phyloP scores from a whole-genome alignment of 2,888 invertebrate species.

The Conchocele bisecta region DNA sequence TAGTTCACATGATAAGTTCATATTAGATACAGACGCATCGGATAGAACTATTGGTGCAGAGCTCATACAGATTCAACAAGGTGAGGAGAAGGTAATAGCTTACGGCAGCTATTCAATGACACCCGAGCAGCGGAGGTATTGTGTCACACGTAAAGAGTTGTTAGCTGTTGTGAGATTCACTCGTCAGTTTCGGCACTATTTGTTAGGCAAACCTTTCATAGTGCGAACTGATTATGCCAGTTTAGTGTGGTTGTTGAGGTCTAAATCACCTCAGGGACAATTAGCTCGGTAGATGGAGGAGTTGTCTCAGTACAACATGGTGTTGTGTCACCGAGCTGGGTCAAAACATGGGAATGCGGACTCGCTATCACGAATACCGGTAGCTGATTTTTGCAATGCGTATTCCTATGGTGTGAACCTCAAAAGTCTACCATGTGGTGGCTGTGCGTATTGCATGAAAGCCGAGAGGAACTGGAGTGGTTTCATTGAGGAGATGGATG shows the following conservation, averaged over 20 bases:
- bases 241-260: constrained; percentile 8
- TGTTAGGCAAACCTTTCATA: constrained; percentile 9
- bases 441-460: too few relatives aligned
- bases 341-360: constrained; percentile 13
- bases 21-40: too few relatives aligned
- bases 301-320: constrained; percentile 18
- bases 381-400: too few relatives aligned
- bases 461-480: too few relatives aligned
- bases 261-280: not conserved
- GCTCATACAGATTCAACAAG: constrained; percentile 45
- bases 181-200: constrained; percentile 40
- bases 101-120: constrained; percentile 35
- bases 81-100: constrained; percentile 35
- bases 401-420: too few relatives aligned
- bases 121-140: constrained; percentile 40
- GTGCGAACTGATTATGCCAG: constrained; percentile 20
- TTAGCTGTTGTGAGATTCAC: constrained; percentile 37
- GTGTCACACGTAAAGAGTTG: constrained; percentile 35
- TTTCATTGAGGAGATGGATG: too few relatives aligned
- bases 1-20: constrained; percentile 17
- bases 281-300: constrained; percentile 39
- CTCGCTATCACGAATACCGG: too few relatives aligned
- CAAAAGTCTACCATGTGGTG: too few relatives aligned
- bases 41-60: constrained; percentile 41
- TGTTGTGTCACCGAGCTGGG: constrained; percentile 8